Evolutionary conservation across 2,888 invertebrate species (phyloP).

Genomic region (Harpagoxenus sublaevis): DNA sequence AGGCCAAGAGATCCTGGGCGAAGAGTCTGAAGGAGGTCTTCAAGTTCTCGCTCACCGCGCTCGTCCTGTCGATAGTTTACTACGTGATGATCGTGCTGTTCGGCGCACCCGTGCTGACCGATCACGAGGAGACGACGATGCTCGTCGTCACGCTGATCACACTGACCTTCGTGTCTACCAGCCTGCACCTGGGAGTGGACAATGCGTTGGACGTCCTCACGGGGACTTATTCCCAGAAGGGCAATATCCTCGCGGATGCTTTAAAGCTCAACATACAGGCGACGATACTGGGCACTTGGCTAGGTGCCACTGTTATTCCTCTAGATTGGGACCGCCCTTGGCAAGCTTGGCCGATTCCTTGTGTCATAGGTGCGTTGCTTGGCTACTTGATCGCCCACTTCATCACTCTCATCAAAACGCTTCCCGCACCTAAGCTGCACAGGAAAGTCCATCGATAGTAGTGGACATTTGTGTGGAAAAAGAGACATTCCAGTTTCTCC

Average conservation of each 20-base stretch:
- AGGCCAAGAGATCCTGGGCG: slow-evolving; percentile 85
- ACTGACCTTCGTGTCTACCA: slow-evolving; percentile 89
- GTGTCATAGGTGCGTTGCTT: slow-evolving; percentile 90
- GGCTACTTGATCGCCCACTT: slow-evolving; percentile 89
- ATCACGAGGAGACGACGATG: slow-evolving; percentile 90
- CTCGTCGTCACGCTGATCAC: slow-evolving; percentile 89
- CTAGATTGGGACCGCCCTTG: slow-evolving; percentile 96
- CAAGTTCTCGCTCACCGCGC: slow-evolving; percentile 87
- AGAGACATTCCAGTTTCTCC: background rate
- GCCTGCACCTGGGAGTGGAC: slow-evolving; percentile 89
- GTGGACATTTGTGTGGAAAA: background rate
- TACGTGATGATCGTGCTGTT: slow-evolving; percentile 90
- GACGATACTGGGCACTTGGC: slow-evolving; percentile 93
- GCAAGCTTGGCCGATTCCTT: slow-evolving; percentile 94
- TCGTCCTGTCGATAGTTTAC: slow-evolving; percentile 87
- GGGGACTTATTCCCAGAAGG: slow-evolving; percentile 86
- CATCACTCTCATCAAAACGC: slow-evolving; percentile 86
- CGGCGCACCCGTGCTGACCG: slow-evolving; percentile 89
- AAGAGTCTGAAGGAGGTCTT: slow-evolving; percentile 87
- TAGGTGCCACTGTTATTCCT: slow-evolving; percentile 94
- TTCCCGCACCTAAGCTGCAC: slow-evolving; percentile 73
- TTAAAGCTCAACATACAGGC: slow-evolving; percentile 88
- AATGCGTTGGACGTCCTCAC: slow-evolving; percentile 87
- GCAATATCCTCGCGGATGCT: slow-evolving; percentile 86
- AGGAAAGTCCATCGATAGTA: slow-evolving; percentile 77